Base-by-base conservation (phyloP, 2,113 vertebrate species). In the Apeltes quadracus region DNA sequence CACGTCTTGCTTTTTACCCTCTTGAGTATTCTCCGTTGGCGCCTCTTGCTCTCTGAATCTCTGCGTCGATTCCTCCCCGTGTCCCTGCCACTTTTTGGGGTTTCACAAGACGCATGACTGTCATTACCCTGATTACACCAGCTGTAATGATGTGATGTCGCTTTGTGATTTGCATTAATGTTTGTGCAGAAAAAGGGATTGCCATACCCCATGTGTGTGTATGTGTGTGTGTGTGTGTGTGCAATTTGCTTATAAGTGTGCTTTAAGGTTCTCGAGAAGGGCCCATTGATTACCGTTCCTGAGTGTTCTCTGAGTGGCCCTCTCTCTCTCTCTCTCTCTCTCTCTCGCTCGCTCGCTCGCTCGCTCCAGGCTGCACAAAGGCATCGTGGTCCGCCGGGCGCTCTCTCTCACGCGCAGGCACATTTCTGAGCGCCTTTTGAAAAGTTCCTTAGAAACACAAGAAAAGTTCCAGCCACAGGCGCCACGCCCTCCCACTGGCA, bases 401-500 rank as follows among this genome's bases (percentile, higher is more conserved):
- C 90, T 83, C 82, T 61, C 87, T 79, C 81, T 76, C 83, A 68
- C 87, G 82, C 59, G 57, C 78, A 64, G 81, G 85, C 86, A 71
- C 89, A 92, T 92, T 90, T 91, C 86, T 92, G 77, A 88, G 88
- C 76, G 72, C 68, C 72, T 59, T 88, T 84, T 84, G 79, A 91
- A 92, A 91, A 92, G 90, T 91, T 91, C 84, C 90, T 90, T 92
- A 91, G 91, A 88, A 91, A 92, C 91, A 85, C 67, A 48, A 88
- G 89, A 92, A 89, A 91, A 92, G 91, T 91, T 87, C 76, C 84
- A 89, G 85, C 90, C 88, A 88, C 90, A 87, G 90, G 90, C 84
- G 12, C 84, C 85, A 91, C 88, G 75, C 91, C 87, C 88, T 91
- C 90, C 89, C 83, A 91, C 91, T 84, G 90, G 82, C 81, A 79